These are phyloP conservation scores for Tachysurus fulvidraco DNA, from an alignment of 2,113 vertebrate genomes.

Conservation along the genomic window DNA sequence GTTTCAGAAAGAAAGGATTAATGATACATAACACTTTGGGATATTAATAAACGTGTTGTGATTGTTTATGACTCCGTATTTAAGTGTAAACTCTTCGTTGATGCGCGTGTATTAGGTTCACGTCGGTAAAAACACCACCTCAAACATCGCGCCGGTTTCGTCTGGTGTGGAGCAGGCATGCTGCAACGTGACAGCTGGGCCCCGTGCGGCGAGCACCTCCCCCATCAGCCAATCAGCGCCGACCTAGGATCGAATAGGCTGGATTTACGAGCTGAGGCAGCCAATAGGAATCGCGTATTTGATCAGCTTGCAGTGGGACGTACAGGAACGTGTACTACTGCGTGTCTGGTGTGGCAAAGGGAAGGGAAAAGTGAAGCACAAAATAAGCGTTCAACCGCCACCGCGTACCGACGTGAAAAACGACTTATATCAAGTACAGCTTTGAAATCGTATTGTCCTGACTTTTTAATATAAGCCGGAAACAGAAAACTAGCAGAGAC, in stretches of 20 bases:
- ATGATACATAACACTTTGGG: background rate
- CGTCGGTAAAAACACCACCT: background rate
- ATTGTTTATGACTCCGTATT: background rate
- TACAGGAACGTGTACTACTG: conserved; percentile 51
- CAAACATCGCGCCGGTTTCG: conserved; percentile 12
- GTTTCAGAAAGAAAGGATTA: background rate
- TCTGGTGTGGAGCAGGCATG: conserved; percentile 41
- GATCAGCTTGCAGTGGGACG: background rate
- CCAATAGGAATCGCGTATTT: conserved; percentile 30
- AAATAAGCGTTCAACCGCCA: background rate
- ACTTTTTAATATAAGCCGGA: background rate
- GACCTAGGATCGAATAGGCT: conserved; percentile 35
- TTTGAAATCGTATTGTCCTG: background rate
- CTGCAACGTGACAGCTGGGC: conserved; percentile 52
- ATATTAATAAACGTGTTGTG: background rate
- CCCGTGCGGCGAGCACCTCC: conserved; percentile 32
- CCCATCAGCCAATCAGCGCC: conserved; percentile 28
- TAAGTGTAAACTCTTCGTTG: background rate
- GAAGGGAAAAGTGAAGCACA: conserved; percentile 15
- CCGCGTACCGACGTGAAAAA: background rate
- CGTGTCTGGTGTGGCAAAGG: conserved; percentile 43
- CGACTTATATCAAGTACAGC: too few species aligned
- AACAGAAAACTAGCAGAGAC: background rate
- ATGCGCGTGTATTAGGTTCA: background rate
- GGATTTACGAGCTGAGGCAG: background rate